Base-by-base conservation (phyloP, 1,140 invertebrate genomes). In the Diachasma alloeum region DNA sequence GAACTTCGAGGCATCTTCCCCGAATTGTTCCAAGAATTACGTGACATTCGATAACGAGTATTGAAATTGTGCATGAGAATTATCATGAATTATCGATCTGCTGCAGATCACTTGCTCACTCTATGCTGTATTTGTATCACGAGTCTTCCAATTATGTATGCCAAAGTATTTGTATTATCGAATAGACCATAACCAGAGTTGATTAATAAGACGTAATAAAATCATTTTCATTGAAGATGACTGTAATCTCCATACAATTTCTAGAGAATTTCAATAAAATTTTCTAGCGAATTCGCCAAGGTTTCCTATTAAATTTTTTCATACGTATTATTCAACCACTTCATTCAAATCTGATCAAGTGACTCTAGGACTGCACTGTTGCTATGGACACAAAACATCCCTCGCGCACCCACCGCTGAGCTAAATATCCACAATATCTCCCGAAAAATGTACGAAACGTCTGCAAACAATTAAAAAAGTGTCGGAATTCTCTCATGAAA, bases 121-220 rank as follows among this genome's bases (percentile, higher is more conserved):
- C 2, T 42, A 9, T 13, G 39, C 19, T 3, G 11, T 73, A 9
- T 59, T 24, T 48, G 26, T 53, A 72, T 36, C 22, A 46, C 4
- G 24, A 71, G 69, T 22, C 22, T 66, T 44, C 19, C 39, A 71
- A 24, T 22, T 5, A 56, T n/a, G n/a, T 42, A 75, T 56, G 46
- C 67, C 72, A 75, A 75, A 67, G 56, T 44, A 48, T 75, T 75
- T 74, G 39, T 71, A 71, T 72, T 72, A 72, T 31, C 10, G 5
- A 37, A 37, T 13, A 19, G 19, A 10, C 13, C n/a, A n/a, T 13
- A 66, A 37, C 26, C 11, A 66, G n/a, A 39, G 3, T 68, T 36
- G 1, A 15, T 37, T 10, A 19, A n/a, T 13, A 15, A 19, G n/a
- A 19, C n/a, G n/a, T 6, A 68, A 39, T 39, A 39, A 68, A 68